Evolutionary conservation across 2,113 vertebrate genomes (phyloP).

Genomic region (Coptodon rendalli): DNA sequence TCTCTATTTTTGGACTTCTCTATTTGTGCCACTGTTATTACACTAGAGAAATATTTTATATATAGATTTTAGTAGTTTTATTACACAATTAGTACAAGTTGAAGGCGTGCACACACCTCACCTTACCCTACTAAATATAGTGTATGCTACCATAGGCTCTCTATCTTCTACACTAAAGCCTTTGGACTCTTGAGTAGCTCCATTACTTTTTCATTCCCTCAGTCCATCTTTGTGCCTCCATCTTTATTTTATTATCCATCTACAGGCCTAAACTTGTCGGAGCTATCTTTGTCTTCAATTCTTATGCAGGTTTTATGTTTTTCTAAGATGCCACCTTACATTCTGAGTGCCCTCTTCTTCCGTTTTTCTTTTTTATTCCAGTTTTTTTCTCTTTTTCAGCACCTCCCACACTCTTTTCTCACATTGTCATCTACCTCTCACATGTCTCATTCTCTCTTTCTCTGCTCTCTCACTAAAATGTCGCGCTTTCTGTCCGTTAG

Average conservation of each 20-base stretch:
- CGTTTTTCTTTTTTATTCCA: background rate
- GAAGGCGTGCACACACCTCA: background rate
- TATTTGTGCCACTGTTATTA: background rate
- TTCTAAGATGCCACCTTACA: conserved; percentile 10
- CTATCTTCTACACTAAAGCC: background rate
- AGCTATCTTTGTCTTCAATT: conserved; percentile 39
- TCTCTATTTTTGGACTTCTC: background rate
- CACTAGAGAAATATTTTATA: background rate
- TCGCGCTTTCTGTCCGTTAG: background rate
- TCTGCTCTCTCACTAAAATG: background rate
- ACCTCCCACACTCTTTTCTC: conserved; percentile 37
- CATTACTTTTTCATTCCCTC: background rate
- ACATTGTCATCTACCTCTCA: conserved; percentile 23
- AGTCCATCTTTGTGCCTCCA: background rate
- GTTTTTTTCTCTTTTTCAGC: background rate
- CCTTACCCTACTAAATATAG: background rate
- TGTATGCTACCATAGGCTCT: background rate
- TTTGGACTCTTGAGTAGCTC: background rate
- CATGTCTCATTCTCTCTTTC: background rate
- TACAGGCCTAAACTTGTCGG: background rate
- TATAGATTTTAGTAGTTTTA: background rate
- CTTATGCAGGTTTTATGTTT: conserved; percentile 5
- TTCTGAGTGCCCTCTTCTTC: background rate
- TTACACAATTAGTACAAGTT: background rate
- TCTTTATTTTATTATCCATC: conserved; percentile 43